Evolutionary conservation across 2,113 vertebrate species (phyloP).

Genomic region (Psittacus erithacus): DNA sequence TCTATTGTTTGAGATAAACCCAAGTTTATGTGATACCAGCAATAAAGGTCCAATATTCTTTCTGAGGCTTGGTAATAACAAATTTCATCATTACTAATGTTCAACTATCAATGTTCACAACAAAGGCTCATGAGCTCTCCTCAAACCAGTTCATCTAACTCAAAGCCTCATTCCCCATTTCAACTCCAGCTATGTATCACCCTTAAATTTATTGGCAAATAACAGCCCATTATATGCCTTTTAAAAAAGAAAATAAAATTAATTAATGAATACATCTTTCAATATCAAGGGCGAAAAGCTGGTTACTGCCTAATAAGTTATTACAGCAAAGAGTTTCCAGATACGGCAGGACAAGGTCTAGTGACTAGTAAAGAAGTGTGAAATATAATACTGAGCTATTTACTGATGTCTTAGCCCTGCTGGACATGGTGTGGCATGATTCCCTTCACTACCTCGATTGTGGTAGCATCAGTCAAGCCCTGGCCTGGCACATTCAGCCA

Average conservation of each 20-base stretch:
- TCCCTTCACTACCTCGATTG: neutral
- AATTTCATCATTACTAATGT: neutral
- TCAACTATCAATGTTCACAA: neutral
- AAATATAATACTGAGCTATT: neutral
- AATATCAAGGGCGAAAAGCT: neutral
- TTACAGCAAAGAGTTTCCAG: neutral
- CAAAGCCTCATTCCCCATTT: neutral
- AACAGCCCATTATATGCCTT: neutral
- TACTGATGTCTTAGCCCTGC: neutral
- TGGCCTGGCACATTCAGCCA: neutral
- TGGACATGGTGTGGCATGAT: neutral
- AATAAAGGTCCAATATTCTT: neutral
- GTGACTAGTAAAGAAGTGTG: neutral
- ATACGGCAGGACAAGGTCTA: neutral
- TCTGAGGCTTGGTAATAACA: neutral
- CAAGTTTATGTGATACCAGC: neutral
- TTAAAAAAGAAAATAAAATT: neutral
- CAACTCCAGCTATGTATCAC: neutral
- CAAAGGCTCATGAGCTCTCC: neutral
- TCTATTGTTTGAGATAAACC: constrained; percentile 24
- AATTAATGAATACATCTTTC: neutral
- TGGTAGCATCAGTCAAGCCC: neutral
- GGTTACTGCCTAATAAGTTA: neutral
- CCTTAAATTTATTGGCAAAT: neutral
- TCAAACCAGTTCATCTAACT: neutral